These are phyloP conservation scores for Perizoma flavofasciatum DNA, from an alignment of 2,888 invertebrate species.

Conservation along the genomic window DNA sequence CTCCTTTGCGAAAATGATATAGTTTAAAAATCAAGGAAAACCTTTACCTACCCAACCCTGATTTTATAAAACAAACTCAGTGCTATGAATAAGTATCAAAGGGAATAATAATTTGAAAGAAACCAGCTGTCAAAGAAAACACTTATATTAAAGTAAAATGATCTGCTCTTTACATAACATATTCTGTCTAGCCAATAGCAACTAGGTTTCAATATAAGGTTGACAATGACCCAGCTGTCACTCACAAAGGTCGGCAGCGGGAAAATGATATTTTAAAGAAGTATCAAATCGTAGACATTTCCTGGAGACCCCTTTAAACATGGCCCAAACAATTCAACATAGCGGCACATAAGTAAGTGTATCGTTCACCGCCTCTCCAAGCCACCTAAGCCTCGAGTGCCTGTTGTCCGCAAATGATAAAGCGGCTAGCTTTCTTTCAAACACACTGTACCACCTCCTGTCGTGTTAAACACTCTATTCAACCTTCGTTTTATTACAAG, in stretches of 20 bases:
- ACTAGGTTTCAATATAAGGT: constrained; percentile 51
- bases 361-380: constrained; percentile 55
- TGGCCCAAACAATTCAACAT: constrained; percentile 54
- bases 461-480: constrained; percentile 49
- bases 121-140: too few species aligned
- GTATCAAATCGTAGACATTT: constrained; percentile 59
- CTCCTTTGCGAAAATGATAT: too few species aligned
- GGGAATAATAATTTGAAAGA: too few species aligned
- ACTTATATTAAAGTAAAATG: too few species aligned
- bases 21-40: too few species aligned
- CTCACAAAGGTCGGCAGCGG: constrained; percentile 51
- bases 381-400: constrained; percentile 65
- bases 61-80: too few species aligned
- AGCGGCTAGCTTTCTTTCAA: constrained; percentile 64
- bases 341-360: constrained; percentile 49
- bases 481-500: constrained; percentile 46
- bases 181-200: constrained; percentile 18
- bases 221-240: constrained; percentile 48
- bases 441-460: constrained; percentile 48
- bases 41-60: too few species aligned
- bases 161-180: too few species aligned
- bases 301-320: constrained; percentile 52
- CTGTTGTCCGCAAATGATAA: constrained; percentile 77
- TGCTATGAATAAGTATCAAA: too few species aligned
- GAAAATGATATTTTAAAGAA: constrained; percentile 61